Conservation (phyloP, 2,797 vertebrate genomes). For the Tokudaia muenninki region DNA sequence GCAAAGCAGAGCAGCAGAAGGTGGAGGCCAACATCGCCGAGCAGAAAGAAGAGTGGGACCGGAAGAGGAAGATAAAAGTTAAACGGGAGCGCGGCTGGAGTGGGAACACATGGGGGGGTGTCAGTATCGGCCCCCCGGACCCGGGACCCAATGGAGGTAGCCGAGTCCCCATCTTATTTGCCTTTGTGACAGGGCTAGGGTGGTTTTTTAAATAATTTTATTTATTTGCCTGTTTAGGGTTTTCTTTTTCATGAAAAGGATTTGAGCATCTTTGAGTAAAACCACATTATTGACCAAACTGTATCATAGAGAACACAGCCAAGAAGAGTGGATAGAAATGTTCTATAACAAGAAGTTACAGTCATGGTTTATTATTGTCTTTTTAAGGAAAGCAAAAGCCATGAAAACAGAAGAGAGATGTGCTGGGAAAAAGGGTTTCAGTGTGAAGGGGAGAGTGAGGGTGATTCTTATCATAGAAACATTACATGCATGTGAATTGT, state of each 20-base stretch:
- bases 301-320: neutral
- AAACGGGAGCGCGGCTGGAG: constrained; percentile 96
- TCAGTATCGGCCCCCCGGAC: constrained; percentile 93
- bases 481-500: neutral
- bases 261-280: neutral
- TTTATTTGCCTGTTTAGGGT: neutral
- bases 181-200: neutral
- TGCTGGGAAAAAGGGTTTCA: neutral
- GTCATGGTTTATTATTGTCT: neutral
- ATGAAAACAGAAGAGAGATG: neutral
- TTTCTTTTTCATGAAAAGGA: neutral
- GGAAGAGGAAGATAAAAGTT: constrained; percentile 89
- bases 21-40: constrained; percentile 88
- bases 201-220: neutral
- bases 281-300: neutral
- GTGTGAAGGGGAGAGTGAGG: neutral
- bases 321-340: neutral
- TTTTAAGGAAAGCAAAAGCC: neutral
- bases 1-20: constrained; percentile 90
- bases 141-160: constrained; percentile 96
- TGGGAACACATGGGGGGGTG: constrained; percentile 94
- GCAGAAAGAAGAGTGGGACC: constrained; percentile 93
- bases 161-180: constrained; percentile 27
- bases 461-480: neutral
- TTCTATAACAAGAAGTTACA: neutral